Evolutionary conservation across 2,113 vertebrate genomes (phyloP).

Genomic region (Aegotheles bennettii): DNA sequence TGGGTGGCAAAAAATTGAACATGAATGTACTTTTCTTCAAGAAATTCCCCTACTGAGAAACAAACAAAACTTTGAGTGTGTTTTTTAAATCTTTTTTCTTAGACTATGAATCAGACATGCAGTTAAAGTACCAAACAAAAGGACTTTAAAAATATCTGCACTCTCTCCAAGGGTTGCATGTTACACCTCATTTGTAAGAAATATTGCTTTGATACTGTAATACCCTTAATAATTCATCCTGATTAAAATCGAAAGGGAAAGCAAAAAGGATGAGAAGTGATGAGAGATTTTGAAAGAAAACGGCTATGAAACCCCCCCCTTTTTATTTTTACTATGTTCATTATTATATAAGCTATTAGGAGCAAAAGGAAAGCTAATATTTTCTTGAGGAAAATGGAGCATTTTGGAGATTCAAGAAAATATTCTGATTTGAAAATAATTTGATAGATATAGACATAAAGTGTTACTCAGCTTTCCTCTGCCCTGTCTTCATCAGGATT

Average conservation of each 20-base stretch:
- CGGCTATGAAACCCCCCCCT: neutral
- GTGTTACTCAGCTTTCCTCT: neutral
- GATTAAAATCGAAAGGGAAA: neutral
- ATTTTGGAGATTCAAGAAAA: neutral
- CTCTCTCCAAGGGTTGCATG: neutral
- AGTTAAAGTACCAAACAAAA: neutral
- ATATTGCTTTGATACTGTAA: neutral
- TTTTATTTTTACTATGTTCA: neutral
- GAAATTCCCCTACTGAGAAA: neutral
- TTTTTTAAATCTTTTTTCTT: neutral
- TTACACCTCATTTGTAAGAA: neutral
- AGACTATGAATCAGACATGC: neutral
- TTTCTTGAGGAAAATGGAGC: neutral
- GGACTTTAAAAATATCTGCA: neutral
- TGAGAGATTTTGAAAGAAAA: neutral
- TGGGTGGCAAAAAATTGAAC: neutral
- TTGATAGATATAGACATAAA: neutral
- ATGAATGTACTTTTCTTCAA: neutral
- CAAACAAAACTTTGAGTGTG: neutral
- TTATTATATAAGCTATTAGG: neutral
- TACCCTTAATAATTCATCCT: neutral
- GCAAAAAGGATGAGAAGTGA: neutral
- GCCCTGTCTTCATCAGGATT: neutral
- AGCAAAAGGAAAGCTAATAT: neutral
- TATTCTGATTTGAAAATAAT: neutral